Percentiles rank a stretch among this genome's conserved stretches.
These are phyloP conservation scores for Sciurus carolinensis DNA, from an alignment of 2,797 vertebrate genomes.

Conservation along the genomic window DNA sequence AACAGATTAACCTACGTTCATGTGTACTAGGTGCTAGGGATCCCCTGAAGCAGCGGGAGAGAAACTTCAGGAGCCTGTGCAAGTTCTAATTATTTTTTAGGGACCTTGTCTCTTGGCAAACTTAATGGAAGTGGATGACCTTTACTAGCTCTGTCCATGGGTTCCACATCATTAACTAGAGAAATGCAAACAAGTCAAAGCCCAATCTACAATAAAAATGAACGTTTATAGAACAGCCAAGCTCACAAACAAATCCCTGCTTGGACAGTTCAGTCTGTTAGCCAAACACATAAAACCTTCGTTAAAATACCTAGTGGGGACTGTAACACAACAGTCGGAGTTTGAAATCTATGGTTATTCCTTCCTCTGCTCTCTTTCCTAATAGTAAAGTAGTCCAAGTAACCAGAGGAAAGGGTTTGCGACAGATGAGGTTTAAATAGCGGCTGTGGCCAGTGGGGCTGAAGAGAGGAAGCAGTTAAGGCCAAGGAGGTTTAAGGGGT, in stretches of 20 bases:
- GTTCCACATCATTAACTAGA: neutral
- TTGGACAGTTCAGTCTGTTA: conserved; percentile 25
- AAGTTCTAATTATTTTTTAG: conserved; percentile 12
- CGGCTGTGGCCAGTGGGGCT: neutral
- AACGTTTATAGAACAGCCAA: neutral
- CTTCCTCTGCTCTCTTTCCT: neutral
- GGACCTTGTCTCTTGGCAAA: neutral
- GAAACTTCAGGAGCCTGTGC: neutral
- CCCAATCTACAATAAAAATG: conserved; percentile 40
- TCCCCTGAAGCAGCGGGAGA: neutral
- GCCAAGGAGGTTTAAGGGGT: no score
- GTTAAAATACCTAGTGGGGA: neutral
- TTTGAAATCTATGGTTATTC: neutral
- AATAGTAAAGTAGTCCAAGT: neutral
- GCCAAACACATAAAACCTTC: neutral
- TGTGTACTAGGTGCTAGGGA: neutral
- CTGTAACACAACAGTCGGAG: neutral
- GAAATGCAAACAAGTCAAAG: conserved; percentile 46
- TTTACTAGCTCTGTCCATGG: neutral
- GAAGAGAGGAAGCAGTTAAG: neutral
- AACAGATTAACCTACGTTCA: neutral
- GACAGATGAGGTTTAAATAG: neutral
- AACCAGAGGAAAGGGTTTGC: neutral
- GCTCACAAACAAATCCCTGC: neutral
- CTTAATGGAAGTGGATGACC: neutral